A percentile compares a stretch with the other conserved stretches of the same genome.
phyloP scores from a whole-genome alignment of 2,888 invertebrate genomes.

The Torymus aiolomorphi region DNA sequence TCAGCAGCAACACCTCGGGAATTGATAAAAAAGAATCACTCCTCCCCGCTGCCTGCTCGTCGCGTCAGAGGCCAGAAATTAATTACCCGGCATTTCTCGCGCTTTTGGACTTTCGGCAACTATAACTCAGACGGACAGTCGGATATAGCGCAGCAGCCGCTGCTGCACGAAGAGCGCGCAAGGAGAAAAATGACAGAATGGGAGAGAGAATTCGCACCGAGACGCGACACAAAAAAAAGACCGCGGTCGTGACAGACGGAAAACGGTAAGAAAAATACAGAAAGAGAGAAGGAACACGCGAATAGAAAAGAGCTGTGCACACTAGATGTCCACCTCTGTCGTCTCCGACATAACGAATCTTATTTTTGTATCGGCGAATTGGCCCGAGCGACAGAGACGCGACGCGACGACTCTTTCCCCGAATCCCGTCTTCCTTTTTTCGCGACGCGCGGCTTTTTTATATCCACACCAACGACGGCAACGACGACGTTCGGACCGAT shows the following conservation, averaged over 20 bases:
- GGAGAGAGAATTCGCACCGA: not conserved
- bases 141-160: not conserved
- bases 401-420: not conserved
- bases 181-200: slow-evolving; percentile 18
- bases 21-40: no score
- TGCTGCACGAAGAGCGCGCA: not conserved
- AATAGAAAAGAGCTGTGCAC: not conserved
- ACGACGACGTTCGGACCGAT: not conserved
- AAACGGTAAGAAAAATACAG: not conserved
- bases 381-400: slow-evolving; percentile 34
- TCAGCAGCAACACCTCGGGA: no score
- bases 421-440: slow-evolving; percentile 6
- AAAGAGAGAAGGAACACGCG: slow-evolving; percentile 2
- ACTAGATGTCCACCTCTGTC: slow-evolving; percentile 42
- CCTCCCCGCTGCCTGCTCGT: no score
- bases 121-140: not conserved
- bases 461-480: not conserved
- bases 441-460: not conserved
- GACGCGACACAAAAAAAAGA: not conserved
- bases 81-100: not conserved
- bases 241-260: not conserved
- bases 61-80: not conserved
- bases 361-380: slow-evolving; percentile 56
- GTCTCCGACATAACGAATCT: slow-evolving; percentile 50
- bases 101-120: not conserved